These are phyloP conservation scores for Harmothoe impar DNA, from an alignment of 2,888 invertebrate genomes.

Conservation along the genomic window DNA sequence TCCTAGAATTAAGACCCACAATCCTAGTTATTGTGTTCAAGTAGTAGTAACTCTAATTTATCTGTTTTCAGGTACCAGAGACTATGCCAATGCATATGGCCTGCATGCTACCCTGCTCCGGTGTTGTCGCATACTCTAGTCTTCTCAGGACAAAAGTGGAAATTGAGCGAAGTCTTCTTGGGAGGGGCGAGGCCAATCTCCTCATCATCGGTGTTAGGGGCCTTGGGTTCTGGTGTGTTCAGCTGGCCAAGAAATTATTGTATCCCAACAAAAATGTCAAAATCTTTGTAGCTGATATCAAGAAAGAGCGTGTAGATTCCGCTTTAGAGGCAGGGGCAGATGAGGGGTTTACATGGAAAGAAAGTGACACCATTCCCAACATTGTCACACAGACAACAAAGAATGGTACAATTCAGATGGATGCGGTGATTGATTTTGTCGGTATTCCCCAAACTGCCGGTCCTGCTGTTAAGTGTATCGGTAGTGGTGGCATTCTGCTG, in stretches of 20 bases:
- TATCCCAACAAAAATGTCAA: neutral
- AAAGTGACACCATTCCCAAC: neutral
- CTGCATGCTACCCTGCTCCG: slow-evolving; percentile 39
- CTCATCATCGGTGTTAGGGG: slow-evolving; percentile 16
- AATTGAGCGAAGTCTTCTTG: neutral
- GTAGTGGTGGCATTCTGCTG: neutral
- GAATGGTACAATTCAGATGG: neutral
- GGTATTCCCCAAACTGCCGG: neutral
- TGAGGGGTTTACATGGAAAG: neutral
- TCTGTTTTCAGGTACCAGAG: slow-evolving; percentile 25
- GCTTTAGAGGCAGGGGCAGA: slow-evolving; percentile 1
- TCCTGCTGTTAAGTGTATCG: neutral
- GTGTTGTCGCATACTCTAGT: neutral
- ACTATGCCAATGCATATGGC: neutral
- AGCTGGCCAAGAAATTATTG: neutral
- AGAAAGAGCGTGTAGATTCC: neutral
- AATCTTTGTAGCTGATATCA: neutral
- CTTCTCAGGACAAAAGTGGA: neutral
- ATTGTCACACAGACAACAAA: neutral
- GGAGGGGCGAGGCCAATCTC: neutral
- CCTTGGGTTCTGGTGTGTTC: slow-evolving; percentile 2
- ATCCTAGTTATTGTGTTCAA: no score
- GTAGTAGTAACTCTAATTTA: no score
- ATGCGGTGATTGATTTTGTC: slow-evolving; percentile 16
- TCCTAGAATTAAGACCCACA: no score